A percentile compares a stretch with the other conserved stretches of the same genome.
Evolutionary conservation across 2,888 invertebrate species (phyloP).

Genomic region (Tipula lateralis): DNA sequence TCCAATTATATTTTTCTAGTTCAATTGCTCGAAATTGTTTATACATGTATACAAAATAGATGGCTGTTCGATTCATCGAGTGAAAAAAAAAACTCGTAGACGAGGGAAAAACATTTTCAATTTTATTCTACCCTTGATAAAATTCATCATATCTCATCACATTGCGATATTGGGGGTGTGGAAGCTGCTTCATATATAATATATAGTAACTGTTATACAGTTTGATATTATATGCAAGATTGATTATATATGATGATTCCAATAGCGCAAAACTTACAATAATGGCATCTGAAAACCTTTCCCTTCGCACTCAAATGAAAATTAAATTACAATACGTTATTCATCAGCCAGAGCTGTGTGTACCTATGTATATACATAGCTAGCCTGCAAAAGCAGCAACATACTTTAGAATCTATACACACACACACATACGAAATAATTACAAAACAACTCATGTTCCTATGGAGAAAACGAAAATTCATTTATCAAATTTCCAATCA

Average conservation of each 20-base stretch:
- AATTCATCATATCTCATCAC: too few species aligned
- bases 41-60: background rate
- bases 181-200: background rate
- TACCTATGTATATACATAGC: too few species aligned
- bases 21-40: background rate
- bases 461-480: background rate
- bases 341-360: too few species aligned
- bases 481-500: constrained; percentile 19
- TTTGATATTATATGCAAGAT: background rate
- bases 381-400: background rate
- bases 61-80: background rate
- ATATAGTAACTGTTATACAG: background rate
- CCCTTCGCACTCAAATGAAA: background rate
- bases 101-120: background rate
- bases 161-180: too few species aligned
- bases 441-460: background rate
- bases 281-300: background rate
- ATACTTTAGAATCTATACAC: too few species aligned
- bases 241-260: background rate
- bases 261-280: background rate
- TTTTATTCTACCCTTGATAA: background rate
- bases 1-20: constrained; percentile 9
- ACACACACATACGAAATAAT: background rate
- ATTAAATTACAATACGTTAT: constrained; percentile 19
- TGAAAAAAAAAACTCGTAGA: background rate